phyloP scores from a whole-genome alignment of 2,113 vertebrate genomes.

The Petroica traversi region DNA sequence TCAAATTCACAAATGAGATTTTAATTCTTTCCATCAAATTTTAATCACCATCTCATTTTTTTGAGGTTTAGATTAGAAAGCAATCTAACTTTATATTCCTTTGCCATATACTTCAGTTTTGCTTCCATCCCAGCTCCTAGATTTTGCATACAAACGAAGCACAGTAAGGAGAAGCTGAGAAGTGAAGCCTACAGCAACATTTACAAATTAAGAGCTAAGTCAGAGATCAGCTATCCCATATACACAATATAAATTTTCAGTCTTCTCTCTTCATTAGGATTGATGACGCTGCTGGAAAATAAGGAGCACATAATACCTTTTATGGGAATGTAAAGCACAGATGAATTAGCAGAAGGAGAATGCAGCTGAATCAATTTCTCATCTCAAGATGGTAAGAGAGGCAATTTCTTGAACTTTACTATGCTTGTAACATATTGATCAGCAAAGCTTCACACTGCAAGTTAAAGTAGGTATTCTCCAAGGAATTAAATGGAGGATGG shows the following conservation, averaged over 20 bases:
- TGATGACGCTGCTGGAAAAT: slow-evolving; percentile 41
- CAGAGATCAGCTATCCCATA: slow-evolving; percentile 18
- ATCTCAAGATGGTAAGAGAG: slow-evolving; percentile 54
- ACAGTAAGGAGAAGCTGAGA: neutral
- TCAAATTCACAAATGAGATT: neutral
- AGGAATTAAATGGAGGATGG: neutral
- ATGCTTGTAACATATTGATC: slow-evolving; percentile 45
- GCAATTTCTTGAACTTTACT: slow-evolving; percentile 56
- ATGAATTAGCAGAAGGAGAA: slow-evolving; percentile 35
- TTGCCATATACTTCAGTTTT: neutral
- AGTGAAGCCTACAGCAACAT: neutral
- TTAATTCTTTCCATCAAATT: neutral
- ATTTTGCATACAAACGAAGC: neutral
- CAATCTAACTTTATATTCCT: neutral
- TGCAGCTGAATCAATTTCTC: slow-evolving; percentile 62
- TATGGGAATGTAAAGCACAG: slow-evolving; percentile 34
- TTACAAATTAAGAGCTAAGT: slow-evolving; percentile 43
- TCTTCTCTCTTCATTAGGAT: slow-evolving; percentile 37
- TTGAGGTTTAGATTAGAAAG: neutral
- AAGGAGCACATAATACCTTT: slow-evolving; percentile 40
- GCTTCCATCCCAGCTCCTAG: neutral
- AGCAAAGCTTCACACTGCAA: neutral
- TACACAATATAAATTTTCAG: neutral
- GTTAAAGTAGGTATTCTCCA: slow-evolving; percentile 9
- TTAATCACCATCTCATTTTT: neutral